phyloP scores from a whole-genome alignment of 2,113 vertebrate species.

The Paradoxurus hermaphroditus region DNA sequence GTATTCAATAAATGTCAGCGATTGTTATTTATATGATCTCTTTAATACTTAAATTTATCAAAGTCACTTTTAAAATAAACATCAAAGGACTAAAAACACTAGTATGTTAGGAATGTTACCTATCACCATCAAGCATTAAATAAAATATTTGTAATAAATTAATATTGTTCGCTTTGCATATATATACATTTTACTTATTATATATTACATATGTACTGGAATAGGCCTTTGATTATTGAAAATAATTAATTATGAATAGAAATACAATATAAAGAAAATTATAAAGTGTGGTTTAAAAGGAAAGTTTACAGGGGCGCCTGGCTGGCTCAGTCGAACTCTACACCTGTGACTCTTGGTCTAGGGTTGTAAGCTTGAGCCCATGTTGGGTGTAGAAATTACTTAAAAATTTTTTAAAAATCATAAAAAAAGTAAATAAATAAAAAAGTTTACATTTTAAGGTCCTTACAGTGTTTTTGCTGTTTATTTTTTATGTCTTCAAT shows the following conservation, averaged over 20 bases:
- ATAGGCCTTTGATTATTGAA: constrained; percentile 21
- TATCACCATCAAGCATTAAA: background rate
- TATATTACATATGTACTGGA: background rate
- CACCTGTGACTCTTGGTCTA: background rate
- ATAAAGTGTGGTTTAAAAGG: constrained; percentile 23
- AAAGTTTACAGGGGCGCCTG: background rate
- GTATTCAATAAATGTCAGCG: background rate
- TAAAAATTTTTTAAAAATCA: background rate
- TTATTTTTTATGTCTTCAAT: constrained; percentile 6
- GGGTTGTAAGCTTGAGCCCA: background rate
- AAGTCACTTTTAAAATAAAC: constrained; percentile 17
- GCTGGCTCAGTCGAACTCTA: background rate
- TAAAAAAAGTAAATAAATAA: background rate
- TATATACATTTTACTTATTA: constrained; percentile 44
- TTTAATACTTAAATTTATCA: constrained; percentile 33
- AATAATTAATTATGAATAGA: background rate
- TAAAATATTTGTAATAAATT: constrained; percentile 39
- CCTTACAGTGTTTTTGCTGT: background rate
- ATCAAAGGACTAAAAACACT: constrained; percentile 4
- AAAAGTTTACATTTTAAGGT: background rate
- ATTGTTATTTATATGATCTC: background rate
- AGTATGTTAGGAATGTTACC: background rate
- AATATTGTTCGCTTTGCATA: background rate
- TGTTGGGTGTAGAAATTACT: background rate
- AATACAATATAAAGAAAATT: constrained; percentile 6